Conservation (phyloP, 2,888 invertebrate genomes). For the Dugesia japonica region DNA sequence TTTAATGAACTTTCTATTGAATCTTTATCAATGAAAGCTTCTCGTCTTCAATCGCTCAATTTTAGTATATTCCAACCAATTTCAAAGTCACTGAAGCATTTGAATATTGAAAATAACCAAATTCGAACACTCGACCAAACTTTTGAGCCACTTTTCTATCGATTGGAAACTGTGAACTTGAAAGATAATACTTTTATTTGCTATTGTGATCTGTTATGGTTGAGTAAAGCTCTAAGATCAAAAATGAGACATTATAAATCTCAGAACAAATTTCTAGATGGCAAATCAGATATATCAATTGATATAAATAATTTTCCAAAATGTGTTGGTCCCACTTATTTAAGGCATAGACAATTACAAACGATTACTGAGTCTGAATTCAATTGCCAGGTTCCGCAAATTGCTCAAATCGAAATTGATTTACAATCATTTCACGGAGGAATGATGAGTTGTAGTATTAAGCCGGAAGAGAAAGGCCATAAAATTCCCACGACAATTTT, state of each 20-base stretch:
- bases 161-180: background rate
- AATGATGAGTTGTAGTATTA: background rate
- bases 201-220: conserved; percentile 8
- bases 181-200: conserved; percentile 14
- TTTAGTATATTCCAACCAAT: background rate
- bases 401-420: conserved; percentile 1
- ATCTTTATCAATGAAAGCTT: background rate
- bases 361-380: background rate
- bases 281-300: background rate
- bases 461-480: conserved; percentile 5
- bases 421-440: background rate
- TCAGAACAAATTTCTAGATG: background rate
- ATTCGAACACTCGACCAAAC: background rate
- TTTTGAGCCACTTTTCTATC: background rate
- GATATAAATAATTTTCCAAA: background rate
- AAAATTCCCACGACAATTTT: background rate
- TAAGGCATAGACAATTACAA: background rate
- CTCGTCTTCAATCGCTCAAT: conserved; percentile 11
- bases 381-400: background rate
- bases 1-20: background rate
- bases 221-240: background rate
- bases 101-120: conserved; percentile 5
- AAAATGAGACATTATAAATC: background rate
- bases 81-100: background rate
- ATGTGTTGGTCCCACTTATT: background rate